A percentile compares a stretch with the other conserved stretches of the same genome.
These are phyloP conservation scores for Caenorhabditis macrosperma DNA, from an alignment of 2,888 invertebrate genomes.

Conservation along the genomic window DNA sequence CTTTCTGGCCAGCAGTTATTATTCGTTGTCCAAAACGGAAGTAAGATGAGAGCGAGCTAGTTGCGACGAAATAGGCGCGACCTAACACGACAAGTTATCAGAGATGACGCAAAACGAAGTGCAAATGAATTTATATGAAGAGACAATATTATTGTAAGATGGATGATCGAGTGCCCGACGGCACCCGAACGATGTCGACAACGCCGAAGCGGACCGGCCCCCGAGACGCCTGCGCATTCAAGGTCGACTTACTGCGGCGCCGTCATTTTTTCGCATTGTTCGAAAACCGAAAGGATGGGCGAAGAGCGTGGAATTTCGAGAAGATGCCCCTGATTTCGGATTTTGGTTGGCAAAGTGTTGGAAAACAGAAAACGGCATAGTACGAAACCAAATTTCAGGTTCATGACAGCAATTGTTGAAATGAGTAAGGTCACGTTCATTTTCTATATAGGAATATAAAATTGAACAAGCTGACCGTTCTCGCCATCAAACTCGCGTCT, in stretches of 20 bases:
- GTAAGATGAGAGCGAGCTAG: not conserved
- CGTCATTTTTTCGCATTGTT: constrained; percentile 32
- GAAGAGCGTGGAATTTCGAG: constrained; percentile 4
- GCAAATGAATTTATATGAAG: constrained; percentile 5
- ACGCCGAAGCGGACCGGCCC: not conserved
- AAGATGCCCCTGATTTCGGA: not conserved
- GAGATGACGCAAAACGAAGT: constrained; percentile 6
- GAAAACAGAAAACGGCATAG: not conserved
- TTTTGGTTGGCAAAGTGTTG: not conserved
- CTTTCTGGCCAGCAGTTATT: not conserved
- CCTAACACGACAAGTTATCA: not conserved
- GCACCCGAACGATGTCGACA: constrained; percentile 27
- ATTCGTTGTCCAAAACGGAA: not conserved
- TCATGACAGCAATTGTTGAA: no score
- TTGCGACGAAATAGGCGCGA: constrained; percentile 1
- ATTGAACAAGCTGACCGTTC: not conserved
- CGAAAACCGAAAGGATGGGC: not conserved
- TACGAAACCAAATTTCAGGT: no score
- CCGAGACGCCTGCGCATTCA: constrained; percentile 4
- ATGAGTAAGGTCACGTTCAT: no score
- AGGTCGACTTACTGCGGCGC: constrained; percentile 18
- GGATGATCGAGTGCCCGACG: constrained; percentile 37
- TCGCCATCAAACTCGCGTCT: no score
- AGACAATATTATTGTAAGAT: constrained; percentile 48
- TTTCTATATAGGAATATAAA: not conserved